Base-by-base conservation (phyloP, 2,113 vertebrate genomes). In the Cairina moschata region DNA sequence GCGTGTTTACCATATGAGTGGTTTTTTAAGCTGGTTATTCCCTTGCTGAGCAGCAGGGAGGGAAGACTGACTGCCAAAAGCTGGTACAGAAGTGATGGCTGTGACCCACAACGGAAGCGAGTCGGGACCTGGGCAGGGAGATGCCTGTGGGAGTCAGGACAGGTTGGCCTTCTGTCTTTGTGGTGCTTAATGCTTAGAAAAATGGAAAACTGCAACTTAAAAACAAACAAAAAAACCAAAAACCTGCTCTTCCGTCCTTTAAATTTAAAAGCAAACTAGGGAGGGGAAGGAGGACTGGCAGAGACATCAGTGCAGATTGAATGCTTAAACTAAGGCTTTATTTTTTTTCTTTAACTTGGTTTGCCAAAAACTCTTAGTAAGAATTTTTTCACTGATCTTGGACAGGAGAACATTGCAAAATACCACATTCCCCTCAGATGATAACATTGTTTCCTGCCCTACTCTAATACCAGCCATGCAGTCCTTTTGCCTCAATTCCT, bases 321-420 rank as follows among this genome's bases (percentile, higher is more conserved):
- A 76, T 0, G 0, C 74, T 89, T 89, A 91, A 90, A 84, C 83
- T 85, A 91, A 72, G 40, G n/a, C 34, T 13, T 18, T 46, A 18
- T 40, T 13, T 48, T 25, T 42, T 59, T 36, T 36, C 8, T 73
- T 58, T 26, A 56, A 42, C 23, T 83, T 52, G 17, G 25, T 72
- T 91, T 91, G 92, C 88, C 94, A 96, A 84, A 95, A 88, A 34
- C 50, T 88, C 86, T 93, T 90, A 78, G 0, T 83, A 90, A 84
- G 91, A 65, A 55, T 87, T 92, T 88, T 96, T 93, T 65, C 83
- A 46, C 56, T 77, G 59, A 80, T 95, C 40, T 92, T 83, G 86
- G 67, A 93, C 67, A 88, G 78, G 81, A 93, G 93, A 90, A 56
- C 50, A 77, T 94, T 96, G 95, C 90, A 94, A 96, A 97, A 96